A percentile compares a stretch with the other conserved stretches of the same genome.
phyloP scores from a whole-genome alignment of 1,140 invertebrate species.

The Hycleus phaleratus region DNA sequence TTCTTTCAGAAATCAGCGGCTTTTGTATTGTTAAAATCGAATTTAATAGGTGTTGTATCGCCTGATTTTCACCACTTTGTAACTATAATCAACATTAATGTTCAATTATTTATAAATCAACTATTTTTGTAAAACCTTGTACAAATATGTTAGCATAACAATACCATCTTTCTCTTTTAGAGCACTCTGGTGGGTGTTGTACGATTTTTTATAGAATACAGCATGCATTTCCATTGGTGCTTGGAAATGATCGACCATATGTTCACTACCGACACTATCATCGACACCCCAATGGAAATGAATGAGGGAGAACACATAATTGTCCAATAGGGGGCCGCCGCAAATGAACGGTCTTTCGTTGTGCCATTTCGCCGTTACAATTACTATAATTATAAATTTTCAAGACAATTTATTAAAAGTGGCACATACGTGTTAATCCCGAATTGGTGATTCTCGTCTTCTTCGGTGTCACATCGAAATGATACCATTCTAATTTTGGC shows the following conservation, averaged over 20 bases:
- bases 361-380: slow-evolving; percentile 45
- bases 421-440: slow-evolving; percentile 46
- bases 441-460: slow-evolving; percentile 55
- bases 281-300: slow-evolving; percentile 78
- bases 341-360: slow-evolving; percentile 47
- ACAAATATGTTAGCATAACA: slow-evolving; percentile 50
- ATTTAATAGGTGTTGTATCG: slow-evolving; percentile 45
- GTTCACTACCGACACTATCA: slow-evolving; percentile 68
- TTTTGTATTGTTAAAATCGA: slow-evolving; percentile 43
- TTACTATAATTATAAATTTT: slow-evolving; percentile 44
- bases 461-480: slow-evolving; percentile 47
- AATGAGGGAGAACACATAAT: slow-evolving; percentile 62
- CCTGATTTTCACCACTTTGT: slow-evolving; percentile 44
- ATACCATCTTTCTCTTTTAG: slow-evolving; percentile 49
- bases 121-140: slow-evolving; percentile 40
- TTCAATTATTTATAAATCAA: not conserved
- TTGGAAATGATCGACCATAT: slow-evolving; percentile 57
- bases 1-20: slow-evolving; percentile 43
- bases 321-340: slow-evolving; percentile 53
- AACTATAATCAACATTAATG: slow-evolving; percentile 38
- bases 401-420: too few relatives aligned
- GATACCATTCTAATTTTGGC: slow-evolving; percentile 46
- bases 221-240: slow-evolving; percentile 55
- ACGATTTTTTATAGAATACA: slow-evolving; percentile 47
- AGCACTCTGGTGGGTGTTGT: slow-evolving; percentile 49